Base-by-base conservation (phyloP, 1,140 invertebrate genomes). In the Brachionus koreanus region DNA sequence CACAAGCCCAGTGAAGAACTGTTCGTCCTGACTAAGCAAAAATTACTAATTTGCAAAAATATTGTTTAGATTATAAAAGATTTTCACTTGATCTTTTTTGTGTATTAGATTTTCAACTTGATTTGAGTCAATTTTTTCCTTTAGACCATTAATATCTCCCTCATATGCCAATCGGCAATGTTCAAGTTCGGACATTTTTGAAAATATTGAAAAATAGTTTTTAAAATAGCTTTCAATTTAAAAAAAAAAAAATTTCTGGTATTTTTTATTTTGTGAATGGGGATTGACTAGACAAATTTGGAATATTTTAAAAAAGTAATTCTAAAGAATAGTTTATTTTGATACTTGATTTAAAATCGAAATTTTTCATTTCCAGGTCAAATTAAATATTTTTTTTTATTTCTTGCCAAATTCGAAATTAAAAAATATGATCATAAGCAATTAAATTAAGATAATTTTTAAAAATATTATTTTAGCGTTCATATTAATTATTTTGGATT, bases 161-260 rank as follows among this genome's bases (percentile, higher is more conserved):
- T 79, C 13, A 65, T 79, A 61, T 25, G 76, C 76, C 37, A 79
- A 25, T 2, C 76, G 46, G 35, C 76, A 79, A 19, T 61, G 49
- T 29, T 79, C 76, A 29, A 79, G 39, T 37, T 79, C 76, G 35
- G 76, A 79, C 76, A 79, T 79, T 43, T 79, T 65, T 57, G 12
- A 7, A 23, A n/a, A n/a, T 42, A 35, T 63, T 63, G n/a, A 65
- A 29, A 29, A 29, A 65, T 33, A n/a, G 12, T 65, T 65, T 33
- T 12, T 5, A 65, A 65, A 33, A n/a, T 65, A 13, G 25, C 13
- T 35, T 65, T 65, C n/a, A 37, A 65, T 57, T 57, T 13, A 7
- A 7, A n/a, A n/a, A n/a, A n/a, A n/a, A n/a, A n/a, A n/a, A 57
- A 57, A 2, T 57, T 57, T 57, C 16, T 57, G 23, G 16, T 10